phyloP scores from a whole-genome alignment of 2,113 vertebrate genomes.

The Pseudorectes ferrugineus region DNA sequence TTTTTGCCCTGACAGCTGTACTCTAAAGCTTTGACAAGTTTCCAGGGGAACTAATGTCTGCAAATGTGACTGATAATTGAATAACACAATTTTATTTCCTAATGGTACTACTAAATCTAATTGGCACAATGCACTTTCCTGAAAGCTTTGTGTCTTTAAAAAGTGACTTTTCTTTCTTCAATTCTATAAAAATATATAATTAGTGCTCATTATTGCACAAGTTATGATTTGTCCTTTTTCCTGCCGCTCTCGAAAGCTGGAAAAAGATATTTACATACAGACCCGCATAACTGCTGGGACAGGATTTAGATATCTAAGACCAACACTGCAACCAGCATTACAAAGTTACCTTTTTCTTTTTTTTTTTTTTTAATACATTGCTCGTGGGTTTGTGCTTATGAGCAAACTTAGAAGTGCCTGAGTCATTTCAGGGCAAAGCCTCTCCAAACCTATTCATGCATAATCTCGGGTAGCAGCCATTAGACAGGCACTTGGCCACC shows the following conservation, averaged over 20 bases:
- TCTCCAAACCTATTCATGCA: background rate
- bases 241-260: background rate
- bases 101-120: background rate
- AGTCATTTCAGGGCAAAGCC: background rate
- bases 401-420: background rate
- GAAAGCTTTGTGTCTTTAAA: background rate
- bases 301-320: background rate
- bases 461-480: background rate
- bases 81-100: background rate
- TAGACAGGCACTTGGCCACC: background rate
- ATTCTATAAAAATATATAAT: background rate
- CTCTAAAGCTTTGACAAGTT: background rate
- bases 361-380: background rate
- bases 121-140: background rate
- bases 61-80: background rate
- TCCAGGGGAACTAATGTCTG: slow-evolving; percentile 5
- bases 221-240: background rate
- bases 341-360: background rate
- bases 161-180: background rate
- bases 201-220: background rate
- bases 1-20: background rate
- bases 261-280: background rate
- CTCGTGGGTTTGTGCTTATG: background rate
- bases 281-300: background rate
- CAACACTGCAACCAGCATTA: background rate